Evolutionary conservation across 1,140 invertebrate genomes (phyloP).

Genomic region (Bombus waltoni): DNA sequence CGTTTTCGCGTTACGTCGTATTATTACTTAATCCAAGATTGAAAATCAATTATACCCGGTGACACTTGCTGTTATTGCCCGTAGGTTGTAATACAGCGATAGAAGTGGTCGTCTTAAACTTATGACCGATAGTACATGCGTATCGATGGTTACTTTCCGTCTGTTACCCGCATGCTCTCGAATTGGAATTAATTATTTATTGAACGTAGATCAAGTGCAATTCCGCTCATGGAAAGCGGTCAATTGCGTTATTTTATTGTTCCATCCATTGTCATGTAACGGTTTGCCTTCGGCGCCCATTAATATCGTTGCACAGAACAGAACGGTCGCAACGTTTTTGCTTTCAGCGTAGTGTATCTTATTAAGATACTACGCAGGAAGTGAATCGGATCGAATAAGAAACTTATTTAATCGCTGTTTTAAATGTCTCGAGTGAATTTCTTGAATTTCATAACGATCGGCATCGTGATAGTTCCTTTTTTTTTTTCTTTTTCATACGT

Average conservation of each 20-base stretch:
- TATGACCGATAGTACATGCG: background rate
- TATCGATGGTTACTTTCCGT: constrained; percentile 7
- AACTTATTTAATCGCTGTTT: background rate
- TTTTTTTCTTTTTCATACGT: background rate
- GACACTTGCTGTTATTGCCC: background rate
- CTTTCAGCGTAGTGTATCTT: background rate
- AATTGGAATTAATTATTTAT: constrained; percentile 53
- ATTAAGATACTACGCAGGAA: background rate
- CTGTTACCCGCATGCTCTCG: constrained; percentile 9
- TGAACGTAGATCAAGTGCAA: constrained; percentile 46
- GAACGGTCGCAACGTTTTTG: background rate
- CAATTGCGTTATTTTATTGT: constrained; percentile 53
- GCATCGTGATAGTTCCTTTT: background rate
- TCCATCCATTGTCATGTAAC: constrained; percentile 25
- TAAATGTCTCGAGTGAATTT: background rate
- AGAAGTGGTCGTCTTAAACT: background rate
- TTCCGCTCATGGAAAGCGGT: constrained; percentile 43
- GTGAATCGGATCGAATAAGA: background rate
- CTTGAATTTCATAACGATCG: background rate
- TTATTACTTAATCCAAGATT: background rate
- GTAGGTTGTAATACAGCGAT: background rate
- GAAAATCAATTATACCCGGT: background rate
- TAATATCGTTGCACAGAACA: constrained; percentile 13
- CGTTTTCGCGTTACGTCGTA: background rate
- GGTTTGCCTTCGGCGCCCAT: constrained; percentile 44